Base-by-base conservation (phyloP, 2,113 vertebrate genomes). In the Arvicanthis niloticus region DNA sequence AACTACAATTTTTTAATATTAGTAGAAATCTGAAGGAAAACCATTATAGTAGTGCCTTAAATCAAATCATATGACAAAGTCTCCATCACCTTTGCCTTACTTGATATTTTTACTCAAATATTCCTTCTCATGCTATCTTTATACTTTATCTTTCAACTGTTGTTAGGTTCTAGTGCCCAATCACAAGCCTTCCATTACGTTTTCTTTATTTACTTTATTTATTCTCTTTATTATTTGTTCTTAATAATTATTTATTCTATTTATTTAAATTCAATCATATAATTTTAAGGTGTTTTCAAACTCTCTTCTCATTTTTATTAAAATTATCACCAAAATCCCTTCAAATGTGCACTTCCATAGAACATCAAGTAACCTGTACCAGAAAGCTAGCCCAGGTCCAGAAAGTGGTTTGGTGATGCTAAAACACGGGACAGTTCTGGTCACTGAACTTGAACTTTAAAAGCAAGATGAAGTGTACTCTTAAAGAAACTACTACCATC, bases 51-150 rank as follows among this genome's bases (percentile, higher is more conserved):
- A 95, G 22, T 92, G 97, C 88, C 93, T 94, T 77, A 40, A 90
- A 16, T 16, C 2, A 62, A 98, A 31, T 91, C 91, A 97, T 65
- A 70, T 70, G 62, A 17, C 53, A 92, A 96, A 96, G 85, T 94
- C 78, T 60, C 11, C 12, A 80, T 37, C 75, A 90, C 22, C 0
- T 12, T 77, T 77, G 70, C 90, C 60, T 77, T 73, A 90, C 40
- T 93, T 84, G 72, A 17, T 78, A 94, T 56, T 97, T 97, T 7
- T 58, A 45, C 75, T 97, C 76, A 97, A 76, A 60, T 97, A 5
- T 37, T 95, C 7, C 88, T 75, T 80, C 70, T 88, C 31, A 91
- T 2, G 53, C 22, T 70, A 53, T 89, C 91, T 65, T 51, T 37
- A 4, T 80, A 93, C 12, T 68, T 85, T n/a, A n/a, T 89, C 37